Base-by-base conservation (phyloP, 2,888 invertebrate genomes). In the Embidobia sp. region DNA sequence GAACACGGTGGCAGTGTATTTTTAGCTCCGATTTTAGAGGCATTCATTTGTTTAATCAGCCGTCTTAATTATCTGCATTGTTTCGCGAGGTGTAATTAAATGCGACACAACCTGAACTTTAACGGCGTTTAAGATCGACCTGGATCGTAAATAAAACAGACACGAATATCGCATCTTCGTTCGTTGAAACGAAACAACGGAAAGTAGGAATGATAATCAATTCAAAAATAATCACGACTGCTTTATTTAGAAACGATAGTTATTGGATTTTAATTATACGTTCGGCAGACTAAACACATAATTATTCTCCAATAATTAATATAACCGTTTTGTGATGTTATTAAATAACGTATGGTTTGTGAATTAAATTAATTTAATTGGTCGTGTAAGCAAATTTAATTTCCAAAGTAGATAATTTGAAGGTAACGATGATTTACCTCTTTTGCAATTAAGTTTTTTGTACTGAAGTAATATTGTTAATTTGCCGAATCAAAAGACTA, bases 181-280 rank as follows among this genome's bases (percentile, higher is more conserved):
- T n/a, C n/a, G n/a, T n/a, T n/a, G n/a, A n/a, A n/a, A n/a, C n/a
- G n/a, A n/a, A n/a, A n/a, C n/a, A n/a, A n/a, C n/a, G n/a, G n/a
- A n/a, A n/a, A n/a, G n/a, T n/a, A n/a, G n/a, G n/a, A 40, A 22
- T 37, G 27, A 29, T 31, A 29, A 33, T 53, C 44, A 35, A 37
- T 55, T 55, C 10, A 29, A 48, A 67, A 57, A 48, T 67, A 57
- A 67, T 48, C 16, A 35, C 26, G 8, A 27, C 37, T 48, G 7
- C 16, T 42, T 51, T 44, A 61, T 61, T 53, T 51, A 70, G 61
- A 70, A 61, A 19, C 18, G 33, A 61, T 70, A 61, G 35, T 19
- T 51, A 70, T 70, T 61, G 59, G 59, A 51, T 51, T 69, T 70
- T 44, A 63, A 72, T 72, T 72, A 53, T 46, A 40, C 22, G 29